These are phyloP conservation scores for Hycleus phaleratus DNA, from an alignment of 1,140 invertebrate species.

Conservation along the genomic window DNA sequence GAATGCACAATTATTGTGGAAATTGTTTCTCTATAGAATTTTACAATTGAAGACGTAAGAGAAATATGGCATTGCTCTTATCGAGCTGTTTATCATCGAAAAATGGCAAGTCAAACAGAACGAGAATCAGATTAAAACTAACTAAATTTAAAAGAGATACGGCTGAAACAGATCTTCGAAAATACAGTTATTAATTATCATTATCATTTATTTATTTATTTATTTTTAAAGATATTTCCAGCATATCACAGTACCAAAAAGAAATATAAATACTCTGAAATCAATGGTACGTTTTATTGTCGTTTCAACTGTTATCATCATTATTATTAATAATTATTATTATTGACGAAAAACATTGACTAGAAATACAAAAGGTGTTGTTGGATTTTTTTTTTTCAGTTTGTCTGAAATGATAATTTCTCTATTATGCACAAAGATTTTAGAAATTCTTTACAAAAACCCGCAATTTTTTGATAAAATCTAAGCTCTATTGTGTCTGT, in stretches of 20 bases:
- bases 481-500: slow-evolving; percentile 10
- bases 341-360: slow-evolving; percentile 19
- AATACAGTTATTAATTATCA: not conserved
- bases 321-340: not conserved
- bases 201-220: not conserved
- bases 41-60: not conserved
- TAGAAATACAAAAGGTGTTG: slow-evolving; percentile 20
- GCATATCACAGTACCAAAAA: slow-evolving; percentile 26
- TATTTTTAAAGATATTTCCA: slow-evolving; percentile 4
- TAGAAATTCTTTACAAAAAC: slow-evolving; percentile 2
- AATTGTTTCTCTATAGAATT: not conserved
- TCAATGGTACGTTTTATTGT: slow-evolving; percentile 25
- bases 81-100: slow-evolving; percentile 1
- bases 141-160: not conserved
- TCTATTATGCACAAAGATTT: not conserved
- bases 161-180: not conserved
- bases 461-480: slow-evolving; percentile 13
- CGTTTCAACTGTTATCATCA: slow-evolving; percentile 15
- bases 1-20: not conserved
- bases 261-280: slow-evolving; percentile 14
- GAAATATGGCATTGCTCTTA: slow-evolving; percentile 13
- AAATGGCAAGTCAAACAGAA: slow-evolving; percentile 8
- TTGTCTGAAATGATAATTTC: slow-evolving; percentile 4
- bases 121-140: not conserved
- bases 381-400: not conserved